phyloP scores from a whole-genome alignment of 1,140 invertebrate genomes.

The Bradynema listronoti region DNA sequence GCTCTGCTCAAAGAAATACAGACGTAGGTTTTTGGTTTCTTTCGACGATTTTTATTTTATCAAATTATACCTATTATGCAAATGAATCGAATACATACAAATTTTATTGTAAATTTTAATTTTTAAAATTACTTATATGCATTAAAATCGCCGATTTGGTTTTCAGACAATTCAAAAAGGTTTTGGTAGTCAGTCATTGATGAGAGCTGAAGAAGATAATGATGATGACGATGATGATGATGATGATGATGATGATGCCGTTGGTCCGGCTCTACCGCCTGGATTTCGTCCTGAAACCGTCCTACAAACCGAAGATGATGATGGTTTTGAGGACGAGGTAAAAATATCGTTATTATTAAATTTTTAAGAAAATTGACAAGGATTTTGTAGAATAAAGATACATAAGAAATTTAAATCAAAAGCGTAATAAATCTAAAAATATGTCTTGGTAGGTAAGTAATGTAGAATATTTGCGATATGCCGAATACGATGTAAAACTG shows the following conservation, averaged over 20 bases:
- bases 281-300: constrained; percentile 38
- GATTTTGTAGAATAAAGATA: background rate
- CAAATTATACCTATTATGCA: constrained; percentile 17
- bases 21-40: constrained; percentile 8
- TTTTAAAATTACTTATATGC: constrained; percentile 5
- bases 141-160: background rate
- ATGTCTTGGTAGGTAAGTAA: constrained; percentile 2
- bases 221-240: constrained; percentile 9
- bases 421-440: background rate
- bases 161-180: background rate
- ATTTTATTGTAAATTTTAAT: constrained; percentile 1
- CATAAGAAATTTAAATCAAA: background rate
- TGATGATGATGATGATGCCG: constrained; percentile 36
- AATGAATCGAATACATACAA: background rate
- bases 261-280: constrained; percentile 37
- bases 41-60: background rate
- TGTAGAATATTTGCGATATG: background rate
- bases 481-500: background rate
- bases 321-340: constrained; percentile 33
- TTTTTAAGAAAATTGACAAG: background rate
- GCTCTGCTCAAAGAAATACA: constrained; percentile 8
- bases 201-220: constrained; percentile 6
- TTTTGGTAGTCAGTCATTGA: no score
- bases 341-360: background rate
- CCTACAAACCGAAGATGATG: constrained; percentile 21